Evolutionary conservation across 2,113 vertebrate genomes (phyloP).

Genomic region (Grammomys dolichurus): DNA sequence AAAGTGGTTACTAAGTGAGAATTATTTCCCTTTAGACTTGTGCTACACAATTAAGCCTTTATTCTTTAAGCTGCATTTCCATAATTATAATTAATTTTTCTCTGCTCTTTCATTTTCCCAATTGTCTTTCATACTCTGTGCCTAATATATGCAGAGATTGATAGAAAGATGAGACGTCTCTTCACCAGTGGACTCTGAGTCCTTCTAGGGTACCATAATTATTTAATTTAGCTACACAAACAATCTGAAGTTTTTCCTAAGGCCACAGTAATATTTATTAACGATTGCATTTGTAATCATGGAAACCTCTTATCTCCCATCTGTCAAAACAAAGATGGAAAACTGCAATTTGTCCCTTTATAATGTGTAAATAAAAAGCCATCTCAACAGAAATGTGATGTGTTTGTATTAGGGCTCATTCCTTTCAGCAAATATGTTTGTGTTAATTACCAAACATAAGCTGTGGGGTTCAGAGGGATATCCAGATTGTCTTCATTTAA

Average conservation of each 20-base stretch:
- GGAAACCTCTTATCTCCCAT: slow-evolving; percentile 21
- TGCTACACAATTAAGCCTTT: slow-evolving; percentile 66
- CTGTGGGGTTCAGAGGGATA: slow-evolving; percentile 37
- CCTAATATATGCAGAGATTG: slow-evolving; percentile 41
- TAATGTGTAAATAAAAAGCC: slow-evolving; percentile 21
- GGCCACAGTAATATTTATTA: slow-evolving; percentile 38
- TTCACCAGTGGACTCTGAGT: background rate
- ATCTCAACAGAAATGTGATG: background rate
- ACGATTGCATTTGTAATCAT: slow-evolving; percentile 56
- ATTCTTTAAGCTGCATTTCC: slow-evolving; percentile 75
- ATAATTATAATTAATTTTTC: slow-evolving; percentile 75
- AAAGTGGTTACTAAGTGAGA: slow-evolving; percentile 53
- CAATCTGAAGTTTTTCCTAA: slow-evolving; percentile 29
- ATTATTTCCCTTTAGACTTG: slow-evolving; percentile 62
- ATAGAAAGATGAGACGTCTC: background rate
- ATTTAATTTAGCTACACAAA: slow-evolving; percentile 40
- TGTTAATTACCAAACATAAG: background rate
- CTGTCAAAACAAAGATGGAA: slow-evolving; percentile 46
- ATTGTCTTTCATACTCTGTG: slow-evolving; percentile 49
- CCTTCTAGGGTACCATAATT: background rate
- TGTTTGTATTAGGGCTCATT: slow-evolving; percentile 26
- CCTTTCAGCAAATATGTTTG: slow-evolving; percentile 20
- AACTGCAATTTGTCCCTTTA: background rate
- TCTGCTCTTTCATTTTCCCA: slow-evolving; percentile 56
- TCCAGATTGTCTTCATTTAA: background rate